Conservation (phyloP, 2,797 vertebrate species). For the Sphenopsis melanotis region DNA sequence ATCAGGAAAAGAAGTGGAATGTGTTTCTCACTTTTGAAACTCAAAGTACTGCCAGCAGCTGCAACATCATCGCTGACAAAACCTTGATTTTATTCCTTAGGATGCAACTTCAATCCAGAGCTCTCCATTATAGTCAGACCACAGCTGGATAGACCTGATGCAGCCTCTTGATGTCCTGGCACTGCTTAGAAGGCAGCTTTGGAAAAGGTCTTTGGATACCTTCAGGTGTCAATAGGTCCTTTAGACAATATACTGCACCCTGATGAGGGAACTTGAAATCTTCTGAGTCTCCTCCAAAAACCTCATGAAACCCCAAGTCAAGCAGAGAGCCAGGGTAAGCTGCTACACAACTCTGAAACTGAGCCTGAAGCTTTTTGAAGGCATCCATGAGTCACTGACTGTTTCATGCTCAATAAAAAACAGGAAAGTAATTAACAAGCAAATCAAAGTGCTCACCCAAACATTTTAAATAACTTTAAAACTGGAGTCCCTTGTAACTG, state of each 20-base stretch:
- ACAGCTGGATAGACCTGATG: not conserved
- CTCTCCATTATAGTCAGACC: not conserved
- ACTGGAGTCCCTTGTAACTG: not conserved
- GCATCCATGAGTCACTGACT: not conserved
- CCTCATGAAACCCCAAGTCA: not conserved
- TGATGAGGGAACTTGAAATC: not conserved
- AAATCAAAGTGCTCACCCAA: not conserved
- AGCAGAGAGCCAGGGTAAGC: not conserved
- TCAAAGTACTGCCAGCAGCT: not conserved
- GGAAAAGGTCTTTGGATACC: not conserved
- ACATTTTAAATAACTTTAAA: not conserved
- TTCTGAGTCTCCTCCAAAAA: not conserved
- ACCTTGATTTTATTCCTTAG: not conserved
- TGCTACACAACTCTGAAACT: not conserved
- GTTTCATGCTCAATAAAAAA: not conserved
- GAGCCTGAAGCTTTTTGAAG: not conserved
- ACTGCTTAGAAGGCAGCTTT: not conserved
- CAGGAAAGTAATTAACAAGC: slow-evolving; percentile 15
- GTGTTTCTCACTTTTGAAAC: not conserved
- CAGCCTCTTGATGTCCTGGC: not conserved
- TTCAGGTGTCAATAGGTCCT: not conserved
- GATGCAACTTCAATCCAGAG: not conserved
- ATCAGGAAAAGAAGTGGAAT: not conserved
- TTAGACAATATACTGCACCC: not conserved
- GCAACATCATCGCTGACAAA: not conserved